phyloP scores from a whole-genome alignment of 2,113 vertebrate species.

The Xenopus tropicalis region DNA sequence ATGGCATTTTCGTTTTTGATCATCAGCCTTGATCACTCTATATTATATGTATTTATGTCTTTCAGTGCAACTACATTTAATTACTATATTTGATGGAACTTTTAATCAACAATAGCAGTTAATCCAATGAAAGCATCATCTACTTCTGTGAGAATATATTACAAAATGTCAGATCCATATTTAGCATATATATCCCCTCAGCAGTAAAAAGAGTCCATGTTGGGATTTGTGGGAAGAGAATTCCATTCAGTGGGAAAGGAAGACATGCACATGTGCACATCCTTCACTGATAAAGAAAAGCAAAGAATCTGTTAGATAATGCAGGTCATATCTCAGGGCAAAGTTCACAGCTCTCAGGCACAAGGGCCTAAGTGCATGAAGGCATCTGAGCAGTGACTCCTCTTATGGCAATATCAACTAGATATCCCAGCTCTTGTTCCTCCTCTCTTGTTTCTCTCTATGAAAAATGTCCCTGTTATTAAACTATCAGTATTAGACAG shows the following conservation, averaged over 20 bases:
- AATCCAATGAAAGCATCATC: too few species aligned
- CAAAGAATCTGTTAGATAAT: constrained; percentile 41
- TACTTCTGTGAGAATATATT: too few species aligned
- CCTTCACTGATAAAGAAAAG: constrained; percentile 21
- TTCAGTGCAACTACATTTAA: too few species aligned
- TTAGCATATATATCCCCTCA: too few species aligned
- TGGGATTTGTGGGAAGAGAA: constrained; percentile 7
- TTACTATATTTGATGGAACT: too few species aligned
- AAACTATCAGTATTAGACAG: constrained; percentile 28
- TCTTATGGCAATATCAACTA: constrained; percentile 27
- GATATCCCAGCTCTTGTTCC: constrained; percentile 24
- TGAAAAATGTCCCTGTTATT: constrained; percentile 39
- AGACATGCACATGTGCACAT: constrained; percentile 11
- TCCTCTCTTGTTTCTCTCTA: constrained; percentile 24
- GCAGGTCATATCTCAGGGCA: constrained; percentile 36
- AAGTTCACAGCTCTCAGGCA: constrained; percentile 33
- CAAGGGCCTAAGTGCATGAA: constrained; percentile 21
- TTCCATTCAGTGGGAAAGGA: neutral
- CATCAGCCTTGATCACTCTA: too few species aligned
- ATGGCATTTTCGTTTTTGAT: too few species aligned
- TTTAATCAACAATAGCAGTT: too few species aligned
- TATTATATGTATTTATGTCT: too few species aligned
- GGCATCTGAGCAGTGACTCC: constrained; percentile 24
- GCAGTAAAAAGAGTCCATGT: neutral
- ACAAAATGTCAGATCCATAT: too few species aligned